Evolutionary conservation across 2,888 invertebrate genomes (phyloP).

Genomic region (Eucriotettix oculatus): DNA sequence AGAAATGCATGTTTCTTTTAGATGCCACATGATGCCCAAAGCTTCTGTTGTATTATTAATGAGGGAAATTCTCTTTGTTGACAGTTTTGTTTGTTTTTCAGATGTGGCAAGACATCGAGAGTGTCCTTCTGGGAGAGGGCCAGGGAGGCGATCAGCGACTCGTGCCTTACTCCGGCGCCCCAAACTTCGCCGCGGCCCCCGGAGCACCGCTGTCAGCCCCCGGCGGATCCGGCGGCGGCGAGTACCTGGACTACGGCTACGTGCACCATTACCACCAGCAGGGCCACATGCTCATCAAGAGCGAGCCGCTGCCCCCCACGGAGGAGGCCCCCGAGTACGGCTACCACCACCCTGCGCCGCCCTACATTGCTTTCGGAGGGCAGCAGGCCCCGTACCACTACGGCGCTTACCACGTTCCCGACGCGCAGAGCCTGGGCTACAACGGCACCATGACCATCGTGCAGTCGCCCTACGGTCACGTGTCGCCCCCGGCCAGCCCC

Average conservation of each 20-base stretch:
- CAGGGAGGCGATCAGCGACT: slow-evolving; percentile 13
- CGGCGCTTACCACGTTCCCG: slow-evolving; percentile 2
- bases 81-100: slow-evolving; percentile 15
- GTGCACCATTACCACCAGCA: not conserved
- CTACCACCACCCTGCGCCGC: not conserved
- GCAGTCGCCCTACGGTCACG: slow-evolving; percentile 16
- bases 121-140: slow-evolving; percentile 23
- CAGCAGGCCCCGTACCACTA: not conserved
- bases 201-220: slow-evolving; percentile 3
- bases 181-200: too few species aligned
- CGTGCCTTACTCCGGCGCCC: slow-evolving; percentile 8
- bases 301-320: not conserved
- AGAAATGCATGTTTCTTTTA: too few species aligned
- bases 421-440: slow-evolving; percentile 7
- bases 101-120: slow-evolving; percentile 31
- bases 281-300: not conserved
- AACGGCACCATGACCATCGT: slow-evolving; percentile 19
- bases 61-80: too few species aligned
- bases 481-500: slow-evolving; percentile 28
- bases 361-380: too few species aligned
- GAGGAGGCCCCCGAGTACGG: not conserved
- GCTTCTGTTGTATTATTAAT: not conserved
- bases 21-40: too few species aligned
- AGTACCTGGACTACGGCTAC: not conserved
- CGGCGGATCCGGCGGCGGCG: slow-evolving; percentile 11